Evolutionary conservation across 1,140 invertebrate species (phyloP).

Genomic region (Magallana ariakensis): DNA sequence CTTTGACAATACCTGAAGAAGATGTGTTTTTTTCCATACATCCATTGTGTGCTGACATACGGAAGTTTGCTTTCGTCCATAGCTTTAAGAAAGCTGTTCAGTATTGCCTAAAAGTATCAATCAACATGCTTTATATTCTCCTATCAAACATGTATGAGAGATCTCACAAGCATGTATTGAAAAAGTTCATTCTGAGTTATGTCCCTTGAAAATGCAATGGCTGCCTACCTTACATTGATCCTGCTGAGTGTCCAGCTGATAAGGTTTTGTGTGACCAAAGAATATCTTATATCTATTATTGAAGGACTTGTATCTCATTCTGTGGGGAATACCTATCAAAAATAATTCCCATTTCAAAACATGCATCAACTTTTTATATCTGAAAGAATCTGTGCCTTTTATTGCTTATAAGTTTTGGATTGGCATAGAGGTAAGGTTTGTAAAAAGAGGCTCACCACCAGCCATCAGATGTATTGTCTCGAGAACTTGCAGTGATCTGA

Average conservation of each 20-base stretch:
- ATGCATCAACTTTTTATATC: no score
- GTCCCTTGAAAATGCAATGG: slow-evolving; percentile 5
- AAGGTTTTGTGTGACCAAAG: slow-evolving; percentile 46
- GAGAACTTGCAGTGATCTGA: slow-evolving; percentile 93
- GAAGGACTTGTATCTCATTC: slow-evolving; percentile 97
- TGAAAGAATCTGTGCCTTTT: no score
- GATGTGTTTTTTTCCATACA: slow-evolving; percentile 94
- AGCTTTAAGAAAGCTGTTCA: slow-evolving; percentile 83
- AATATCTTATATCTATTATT: slow-evolving; percentile 87
- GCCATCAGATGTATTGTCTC: slow-evolving; percentile 98
- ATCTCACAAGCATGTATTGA: background rate
- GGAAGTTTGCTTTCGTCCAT: slow-evolving; percentile 75
- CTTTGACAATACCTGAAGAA: slow-evolving; percentile 85
- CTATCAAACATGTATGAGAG: background rate
- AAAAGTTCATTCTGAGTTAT: background rate
- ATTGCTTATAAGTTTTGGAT: background rate
- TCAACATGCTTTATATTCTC: background rate
- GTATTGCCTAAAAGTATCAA: slow-evolving; percentile 82
- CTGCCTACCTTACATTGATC: slow-evolving; percentile 61
- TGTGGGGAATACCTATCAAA: slow-evolving; percentile 89
- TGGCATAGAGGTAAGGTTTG: background rate
- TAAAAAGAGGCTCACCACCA: slow-evolving; percentile 69
- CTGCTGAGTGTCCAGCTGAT: slow-evolving; percentile 49
- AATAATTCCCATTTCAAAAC: background rate
- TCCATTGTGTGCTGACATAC: slow-evolving; percentile 87